These are phyloP conservation scores for Heliothis subflexa DNA, from an alignment of 1,140 invertebrate species.

Conservation along the genomic window DNA sequence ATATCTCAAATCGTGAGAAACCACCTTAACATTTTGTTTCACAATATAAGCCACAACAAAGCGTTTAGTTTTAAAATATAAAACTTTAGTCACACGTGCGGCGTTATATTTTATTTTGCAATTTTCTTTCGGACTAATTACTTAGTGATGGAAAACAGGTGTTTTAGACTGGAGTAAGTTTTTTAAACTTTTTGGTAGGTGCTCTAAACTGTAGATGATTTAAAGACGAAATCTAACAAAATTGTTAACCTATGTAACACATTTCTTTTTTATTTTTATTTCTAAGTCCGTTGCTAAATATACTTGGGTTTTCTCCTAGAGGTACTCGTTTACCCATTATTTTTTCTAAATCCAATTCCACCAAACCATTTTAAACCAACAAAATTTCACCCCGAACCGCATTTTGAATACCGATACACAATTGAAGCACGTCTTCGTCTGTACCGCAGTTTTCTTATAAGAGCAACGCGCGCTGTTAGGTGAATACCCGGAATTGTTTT, in stretches of 20 bases:
- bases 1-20: no score
- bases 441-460: conserved; percentile 22
- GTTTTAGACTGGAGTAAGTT: background rate
- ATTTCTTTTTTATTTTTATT: no score
- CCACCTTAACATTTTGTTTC: conserved; percentile 27
- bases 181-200: background rate
- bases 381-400: background rate
- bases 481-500: conserved; percentile 40
- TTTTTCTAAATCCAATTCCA: background rate
- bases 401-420: background rate
- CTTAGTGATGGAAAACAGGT: conserved; percentile 5
- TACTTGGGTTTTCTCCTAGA: no score
- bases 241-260: no score
- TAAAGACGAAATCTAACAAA: background rate
- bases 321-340: background rate
- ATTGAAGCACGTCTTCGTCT: conserved; percentile 20
- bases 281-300: no score
- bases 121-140: conserved; percentile 11
- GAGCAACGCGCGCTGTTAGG: conserved; percentile 21
- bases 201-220: background rate
- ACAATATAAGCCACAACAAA: conserved; percentile 29
- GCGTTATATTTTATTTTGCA: conserved; percentile 7
- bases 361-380: no score
- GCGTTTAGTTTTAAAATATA: conserved; percentile 35
- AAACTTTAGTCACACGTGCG: conserved; percentile 29